Conservation (phyloP, 2,888 invertebrate genomes). For the Acrobasis repandana region DNA sequence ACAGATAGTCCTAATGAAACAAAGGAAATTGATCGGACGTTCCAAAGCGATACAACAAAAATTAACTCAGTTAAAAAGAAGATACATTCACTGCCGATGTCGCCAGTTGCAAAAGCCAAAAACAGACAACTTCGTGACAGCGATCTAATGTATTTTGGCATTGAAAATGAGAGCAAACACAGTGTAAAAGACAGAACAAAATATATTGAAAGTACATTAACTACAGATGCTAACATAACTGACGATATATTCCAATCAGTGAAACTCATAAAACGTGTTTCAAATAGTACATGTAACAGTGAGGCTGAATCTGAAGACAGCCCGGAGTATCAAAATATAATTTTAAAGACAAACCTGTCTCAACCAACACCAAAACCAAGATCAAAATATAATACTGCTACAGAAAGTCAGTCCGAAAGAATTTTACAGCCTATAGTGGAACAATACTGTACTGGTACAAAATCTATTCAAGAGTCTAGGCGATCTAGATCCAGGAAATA, state of each 20-base stretch:
- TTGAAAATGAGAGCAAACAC: conserved; percentile 42
- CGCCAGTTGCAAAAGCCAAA: conserved; percentile 56
- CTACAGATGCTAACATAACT: conserved; percentile 41
- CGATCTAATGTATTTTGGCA: conserved; percentile 84
- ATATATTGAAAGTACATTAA: conserved; percentile 32
- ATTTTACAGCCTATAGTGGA: conserved; percentile 62
- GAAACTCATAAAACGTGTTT: conserved; percentile 65
- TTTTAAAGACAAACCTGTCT: conserved; percentile 51
- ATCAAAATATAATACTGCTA: conserved; percentile 53
- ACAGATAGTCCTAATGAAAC: conserved; percentile 34
- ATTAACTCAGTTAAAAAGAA: conserved; percentile 43
- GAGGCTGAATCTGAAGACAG: conserved; percentile 71
- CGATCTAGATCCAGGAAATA: conserved; percentile 53
- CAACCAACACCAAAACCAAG: conserved; percentile 66
- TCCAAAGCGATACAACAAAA: conserved; percentile 31
- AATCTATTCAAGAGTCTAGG: conserved; percentile 38
- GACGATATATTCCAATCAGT: conserved; percentile 70
- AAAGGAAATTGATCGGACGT: conserved; percentile 25
- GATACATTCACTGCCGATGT: conserved; percentile 46
- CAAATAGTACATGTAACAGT: conserved; percentile 70
- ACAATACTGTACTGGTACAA: conserved; percentile 44
- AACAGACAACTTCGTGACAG: conserved; percentile 81
- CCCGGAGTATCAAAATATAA: conserved; percentile 70
- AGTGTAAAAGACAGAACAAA: conserved; percentile 33
- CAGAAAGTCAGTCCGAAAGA: conserved; percentile 44